phyloP scores from a whole-genome alignment of 2,113 vertebrate genomes.

The Picathartes gymnocephalus region DNA sequence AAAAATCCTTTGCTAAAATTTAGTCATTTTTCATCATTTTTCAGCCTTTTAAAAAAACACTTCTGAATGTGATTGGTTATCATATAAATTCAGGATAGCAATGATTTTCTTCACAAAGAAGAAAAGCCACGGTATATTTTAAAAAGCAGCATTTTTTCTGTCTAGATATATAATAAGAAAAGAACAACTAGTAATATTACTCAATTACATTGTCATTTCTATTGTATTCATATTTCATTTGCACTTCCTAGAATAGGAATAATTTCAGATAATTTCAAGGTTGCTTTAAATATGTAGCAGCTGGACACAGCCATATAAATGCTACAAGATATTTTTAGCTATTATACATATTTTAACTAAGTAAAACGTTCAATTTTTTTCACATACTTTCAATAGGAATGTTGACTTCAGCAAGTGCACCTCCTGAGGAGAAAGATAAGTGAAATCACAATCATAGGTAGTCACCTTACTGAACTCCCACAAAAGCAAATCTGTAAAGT shows the following conservation, averaged over 20 bases:
- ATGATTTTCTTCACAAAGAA: neutral
- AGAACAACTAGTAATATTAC: neutral
- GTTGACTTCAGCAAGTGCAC: neutral
- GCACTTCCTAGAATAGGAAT: neutral
- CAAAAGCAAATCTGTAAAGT: neutral
- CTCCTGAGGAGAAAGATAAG: neutral
- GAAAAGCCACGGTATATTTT: neutral
- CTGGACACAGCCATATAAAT: conserved; percentile 27
- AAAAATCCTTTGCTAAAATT: neutral
- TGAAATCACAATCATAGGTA: neutral
- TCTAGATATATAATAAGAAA: neutral
- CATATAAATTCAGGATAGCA: neutral
- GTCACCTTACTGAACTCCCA: neutral
- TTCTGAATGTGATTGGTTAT: neutral
- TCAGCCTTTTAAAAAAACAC: neutral
- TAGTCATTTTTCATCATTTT: neutral
- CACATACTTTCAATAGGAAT: conserved; percentile 16
- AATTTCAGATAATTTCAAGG: conserved; percentile 29
- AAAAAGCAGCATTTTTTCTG: neutral
- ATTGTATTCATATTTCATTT: conserved; percentile 2
- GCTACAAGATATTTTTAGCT: neutral
- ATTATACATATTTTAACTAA: neutral
- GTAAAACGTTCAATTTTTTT: neutral
- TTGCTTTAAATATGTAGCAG: conserved; percentile 56
- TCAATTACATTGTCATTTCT: conserved; percentile 26